These are phyloP conservation scores for Timandra comae DNA, from an alignment of 2,888 invertebrate species.

Conservation along the genomic window DNA sequence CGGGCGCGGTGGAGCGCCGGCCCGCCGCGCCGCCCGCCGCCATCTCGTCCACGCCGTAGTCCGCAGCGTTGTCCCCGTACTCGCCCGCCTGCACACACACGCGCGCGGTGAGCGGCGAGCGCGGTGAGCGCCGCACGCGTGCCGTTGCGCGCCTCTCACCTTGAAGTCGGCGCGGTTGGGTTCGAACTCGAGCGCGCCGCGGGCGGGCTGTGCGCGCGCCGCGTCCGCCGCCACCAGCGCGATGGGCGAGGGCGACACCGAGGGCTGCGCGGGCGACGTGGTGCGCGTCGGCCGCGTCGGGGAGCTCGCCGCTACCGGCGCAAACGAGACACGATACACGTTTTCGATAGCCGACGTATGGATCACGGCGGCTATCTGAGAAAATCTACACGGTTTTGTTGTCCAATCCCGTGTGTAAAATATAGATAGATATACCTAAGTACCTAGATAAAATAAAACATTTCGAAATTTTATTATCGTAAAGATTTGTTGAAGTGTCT, in stretches of 20 bases:
- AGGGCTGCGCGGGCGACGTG: background rate
- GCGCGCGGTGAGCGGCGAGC: no score
- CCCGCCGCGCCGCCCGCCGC: conserved; percentile 6
- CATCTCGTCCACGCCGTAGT: conserved; percentile 36
- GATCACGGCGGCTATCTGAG: no score
- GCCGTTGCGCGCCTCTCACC: conserved; percentile 30
- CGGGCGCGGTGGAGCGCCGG: conserved; percentile 4
- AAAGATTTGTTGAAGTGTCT: no score
- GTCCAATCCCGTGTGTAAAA: no score
- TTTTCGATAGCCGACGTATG: no score
- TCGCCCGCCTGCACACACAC: conserved; percentile 53
- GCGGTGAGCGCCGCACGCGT: conserved; percentile 20
- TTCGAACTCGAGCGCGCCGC: conserved; percentile 38
- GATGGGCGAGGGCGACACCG: background rate
- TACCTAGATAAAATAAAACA: no score
- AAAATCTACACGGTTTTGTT: no score
- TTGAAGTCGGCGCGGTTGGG: conserved; percentile 58
- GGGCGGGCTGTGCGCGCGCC: conserved; percentile 2
- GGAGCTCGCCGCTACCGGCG: conserved; percentile 2
- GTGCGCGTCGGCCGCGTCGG: conserved; percentile 1
- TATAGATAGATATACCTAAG: no score
- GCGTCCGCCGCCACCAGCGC: conserved; percentile 1
- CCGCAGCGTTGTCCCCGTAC: conserved; percentile 58
- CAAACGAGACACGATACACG: no score
- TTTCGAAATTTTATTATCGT: no score